phyloP scores from a whole-genome alignment of 2,888 invertebrate species.

The Trachelus iudaicus region DNA sequence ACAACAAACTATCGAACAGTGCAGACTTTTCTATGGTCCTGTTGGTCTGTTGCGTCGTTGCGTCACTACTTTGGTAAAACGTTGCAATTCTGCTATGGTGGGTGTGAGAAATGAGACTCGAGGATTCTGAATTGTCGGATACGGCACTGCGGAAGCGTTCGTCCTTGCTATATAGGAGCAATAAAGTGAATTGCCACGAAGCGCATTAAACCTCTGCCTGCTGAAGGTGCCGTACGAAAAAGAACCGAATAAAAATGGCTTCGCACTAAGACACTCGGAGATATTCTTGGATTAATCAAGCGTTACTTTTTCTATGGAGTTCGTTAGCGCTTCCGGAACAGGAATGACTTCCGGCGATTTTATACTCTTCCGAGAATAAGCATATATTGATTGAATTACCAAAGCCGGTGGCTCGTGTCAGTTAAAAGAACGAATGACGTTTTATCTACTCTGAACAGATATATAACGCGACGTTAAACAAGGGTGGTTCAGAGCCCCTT shows the following conservation, averaged over 20 bases:
- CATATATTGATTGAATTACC: not conserved
- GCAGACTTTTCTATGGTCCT: not conserved
- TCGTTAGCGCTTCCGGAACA: not conserved
- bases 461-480: not conserved
- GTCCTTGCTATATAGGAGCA: not conserved
- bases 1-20: not conserved
- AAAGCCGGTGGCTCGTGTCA: not conserved
- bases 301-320: not conserved
- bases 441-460: not conserved
- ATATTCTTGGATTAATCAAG: not conserved
- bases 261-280: not conserved
- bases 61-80: not conserved
- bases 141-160: not conserved
- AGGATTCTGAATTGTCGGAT: not conserved
- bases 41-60: not conserved
- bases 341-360: not conserved
- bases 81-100: not conserved
- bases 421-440: not conserved
- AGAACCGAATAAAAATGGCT: not conserved
- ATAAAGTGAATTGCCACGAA: conserved; percentile 1
- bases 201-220: conserved; percentile 1
- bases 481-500: not conserved
- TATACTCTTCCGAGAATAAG: not conserved
- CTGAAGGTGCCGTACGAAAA: not conserved
- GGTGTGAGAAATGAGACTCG: not conserved